Percentiles rank a stretch among this genome's conserved stretches.
phyloP scores from a whole-genome alignment of 2,797 vertebrate genomes.

The Enteromius treurensis region DNA sequence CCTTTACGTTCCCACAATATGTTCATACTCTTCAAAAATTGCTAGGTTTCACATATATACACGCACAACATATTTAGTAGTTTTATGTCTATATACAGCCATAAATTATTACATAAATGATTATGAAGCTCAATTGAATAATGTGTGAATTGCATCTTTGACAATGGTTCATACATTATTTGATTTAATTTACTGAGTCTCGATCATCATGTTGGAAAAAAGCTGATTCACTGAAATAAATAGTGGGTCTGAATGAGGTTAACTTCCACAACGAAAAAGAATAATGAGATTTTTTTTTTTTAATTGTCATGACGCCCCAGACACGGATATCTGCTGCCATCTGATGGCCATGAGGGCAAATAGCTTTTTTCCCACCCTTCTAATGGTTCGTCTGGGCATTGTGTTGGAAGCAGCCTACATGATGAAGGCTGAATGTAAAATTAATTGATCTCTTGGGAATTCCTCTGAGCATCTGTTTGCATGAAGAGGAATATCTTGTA shows the following conservation, averaged over 20 bases:
- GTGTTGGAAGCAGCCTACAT: not conserved
- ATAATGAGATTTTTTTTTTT: not conserved
- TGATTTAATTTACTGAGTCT: not conserved
- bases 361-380: not conserved
- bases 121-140: not conserved
- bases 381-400: not conserved
- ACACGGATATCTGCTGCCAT: slow-evolving; percentile 8
- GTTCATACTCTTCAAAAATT: not conserved
- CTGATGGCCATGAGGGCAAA: slow-evolving; percentile 27
- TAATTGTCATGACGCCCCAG: not conserved
- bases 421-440: slow-evolving; percentile 19
- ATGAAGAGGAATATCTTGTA: not conserved
- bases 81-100: not conserved
- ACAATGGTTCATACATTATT: not conserved
- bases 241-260: not conserved
- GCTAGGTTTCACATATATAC: not conserved
- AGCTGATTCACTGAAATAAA: not conserved
- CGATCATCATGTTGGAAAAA: not conserved
- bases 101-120: not conserved
- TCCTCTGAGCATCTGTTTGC: slow-evolving; percentile 28
- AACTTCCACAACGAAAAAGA: not conserved
- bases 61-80: not conserved
- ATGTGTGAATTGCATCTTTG: not conserved
- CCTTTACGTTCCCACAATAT: not conserved
- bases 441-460: slow-evolving; percentile 57